Evolutionary conservation across 2,113 vertebrate species (phyloP).

Genomic region (Siniperca knerii): DNA sequence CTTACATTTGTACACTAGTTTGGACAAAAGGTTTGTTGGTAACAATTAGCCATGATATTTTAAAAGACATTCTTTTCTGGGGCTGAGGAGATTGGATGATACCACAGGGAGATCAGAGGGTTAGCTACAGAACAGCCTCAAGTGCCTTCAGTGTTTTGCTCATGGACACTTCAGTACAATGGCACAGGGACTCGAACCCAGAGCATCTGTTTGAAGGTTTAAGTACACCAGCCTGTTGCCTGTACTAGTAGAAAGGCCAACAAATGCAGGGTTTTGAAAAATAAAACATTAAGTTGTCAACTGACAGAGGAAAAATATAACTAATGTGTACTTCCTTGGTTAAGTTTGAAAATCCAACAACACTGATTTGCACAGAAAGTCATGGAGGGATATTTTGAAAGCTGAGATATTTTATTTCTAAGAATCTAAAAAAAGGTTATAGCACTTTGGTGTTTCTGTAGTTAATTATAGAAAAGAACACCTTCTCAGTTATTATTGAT

Average conservation of each 20-base stretch:
- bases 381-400: neutral
- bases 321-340: neutral
- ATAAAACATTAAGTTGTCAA: neutral
- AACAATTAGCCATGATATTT: neutral
- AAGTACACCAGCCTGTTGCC: neutral
- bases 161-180: neutral
- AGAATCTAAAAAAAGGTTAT: neutral
- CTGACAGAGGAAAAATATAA: neutral
- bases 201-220: neutral
- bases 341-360: neutral
- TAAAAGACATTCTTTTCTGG: neutral
- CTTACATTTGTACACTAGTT: neutral
- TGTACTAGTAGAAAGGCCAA: neutral
- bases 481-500: slow-evolving; percentile 18
- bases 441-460: slow-evolving; percentile 8
- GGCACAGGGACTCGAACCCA: neutral
- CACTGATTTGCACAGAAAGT: neutral
- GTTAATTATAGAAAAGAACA: neutral
- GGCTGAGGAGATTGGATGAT: neutral
- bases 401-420: neutral
- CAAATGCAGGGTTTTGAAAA: neutral
- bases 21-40: neutral
- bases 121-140: neutral
- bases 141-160: neutral
- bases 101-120: too few relatives aligned